These are phyloP conservation scores for Pipistrellus pipistrellus DNA, from an alignment of 2,797 vertebrate species.

Conservation along the genomic window DNA sequence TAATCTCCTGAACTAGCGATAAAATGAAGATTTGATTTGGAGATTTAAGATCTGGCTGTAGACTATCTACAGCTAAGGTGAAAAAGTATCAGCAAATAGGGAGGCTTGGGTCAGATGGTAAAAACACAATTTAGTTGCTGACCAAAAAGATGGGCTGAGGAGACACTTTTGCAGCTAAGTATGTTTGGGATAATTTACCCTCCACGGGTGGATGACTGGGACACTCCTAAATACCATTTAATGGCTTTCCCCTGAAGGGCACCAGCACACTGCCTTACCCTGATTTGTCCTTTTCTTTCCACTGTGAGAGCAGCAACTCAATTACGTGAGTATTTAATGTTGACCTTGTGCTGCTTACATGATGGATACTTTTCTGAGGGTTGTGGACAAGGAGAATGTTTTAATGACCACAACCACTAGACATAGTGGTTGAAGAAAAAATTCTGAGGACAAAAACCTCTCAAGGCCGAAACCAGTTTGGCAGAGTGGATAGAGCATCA, in stretches of 20 bases:
- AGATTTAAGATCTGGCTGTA: slow-evolving; percentile 75
- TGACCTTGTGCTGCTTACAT: not conserved
- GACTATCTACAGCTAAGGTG: slow-evolving; percentile 72
- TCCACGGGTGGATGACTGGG: not conserved
- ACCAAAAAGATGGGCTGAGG: slow-evolving; percentile 63
- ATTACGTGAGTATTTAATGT: slow-evolving; percentile 21
- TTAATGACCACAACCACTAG: not conserved
- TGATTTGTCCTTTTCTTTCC: not conserved
- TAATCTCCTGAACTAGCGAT: slow-evolving; percentile 79
- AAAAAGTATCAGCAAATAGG: slow-evolving; percentile 58
- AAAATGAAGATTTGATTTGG: slow-evolving; percentile 82
- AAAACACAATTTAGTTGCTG: slow-evolving; percentile 77
- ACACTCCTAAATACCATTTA: slow-evolving; percentile 44
- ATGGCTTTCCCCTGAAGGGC: slow-evolving; percentile 47
- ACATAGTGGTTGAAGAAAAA: slow-evolving; percentile 9
- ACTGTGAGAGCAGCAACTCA: not conserved
- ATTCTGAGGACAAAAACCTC: not conserved
- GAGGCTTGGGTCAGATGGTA: slow-evolving; percentile 75
- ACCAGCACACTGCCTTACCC: not conserved
- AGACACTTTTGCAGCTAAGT: slow-evolving; percentile 61
- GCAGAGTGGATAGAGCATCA: too few relatives aligned
- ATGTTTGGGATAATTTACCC: slow-evolving; percentile 43
- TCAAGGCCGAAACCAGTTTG: not conserved
- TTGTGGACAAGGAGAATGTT: not conserved
- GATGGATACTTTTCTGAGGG: not conserved